Evolutionary conservation across 2,888 invertebrate species (phyloP).

Genomic region (Bhutanitis thaidina): DNA sequence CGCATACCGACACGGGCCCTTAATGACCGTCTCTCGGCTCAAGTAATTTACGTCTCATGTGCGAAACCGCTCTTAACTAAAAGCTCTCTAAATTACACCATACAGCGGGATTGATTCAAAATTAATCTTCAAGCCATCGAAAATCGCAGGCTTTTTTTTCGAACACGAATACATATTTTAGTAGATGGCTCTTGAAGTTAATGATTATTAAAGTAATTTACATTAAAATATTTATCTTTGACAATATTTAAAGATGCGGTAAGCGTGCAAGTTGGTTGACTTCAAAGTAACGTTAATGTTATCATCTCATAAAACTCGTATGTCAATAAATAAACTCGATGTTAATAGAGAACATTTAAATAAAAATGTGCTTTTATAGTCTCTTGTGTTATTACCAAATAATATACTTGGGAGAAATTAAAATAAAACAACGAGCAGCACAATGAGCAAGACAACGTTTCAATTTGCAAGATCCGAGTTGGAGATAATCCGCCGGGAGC

Average conservation of each 20-base stretch:
- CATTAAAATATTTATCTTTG: no score
- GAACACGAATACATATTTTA: not conserved
- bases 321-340: no score
- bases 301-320: no score
- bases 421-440: slow-evolving; percentile 31
- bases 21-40: slow-evolving; percentile 68
- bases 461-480: slow-evolving; percentile 70
- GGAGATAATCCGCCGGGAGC: slow-evolving; percentile 58
- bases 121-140: slow-evolving; percentile 61
- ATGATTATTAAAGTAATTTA: no score
- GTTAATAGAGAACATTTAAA: no score
- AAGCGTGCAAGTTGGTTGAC: no score
- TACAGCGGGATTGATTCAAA: slow-evolving; percentile 69
- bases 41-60: slow-evolving; percentile 76
- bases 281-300: no score
- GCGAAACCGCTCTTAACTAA: slow-evolving; percentile 76
- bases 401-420: slow-evolving; percentile 21
- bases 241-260: no score
- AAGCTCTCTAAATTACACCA: slow-evolving; percentile 73
- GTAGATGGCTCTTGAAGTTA: no score
- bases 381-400: slow-evolving; percentile 28
- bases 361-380: no score
- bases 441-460: slow-evolving; percentile 66
- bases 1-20: slow-evolving; percentile 65
- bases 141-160: slow-evolving; percentile 40